Conservation (phyloP, 1,140 invertebrate genomes). For the Lepidurus couesii region DNA sequence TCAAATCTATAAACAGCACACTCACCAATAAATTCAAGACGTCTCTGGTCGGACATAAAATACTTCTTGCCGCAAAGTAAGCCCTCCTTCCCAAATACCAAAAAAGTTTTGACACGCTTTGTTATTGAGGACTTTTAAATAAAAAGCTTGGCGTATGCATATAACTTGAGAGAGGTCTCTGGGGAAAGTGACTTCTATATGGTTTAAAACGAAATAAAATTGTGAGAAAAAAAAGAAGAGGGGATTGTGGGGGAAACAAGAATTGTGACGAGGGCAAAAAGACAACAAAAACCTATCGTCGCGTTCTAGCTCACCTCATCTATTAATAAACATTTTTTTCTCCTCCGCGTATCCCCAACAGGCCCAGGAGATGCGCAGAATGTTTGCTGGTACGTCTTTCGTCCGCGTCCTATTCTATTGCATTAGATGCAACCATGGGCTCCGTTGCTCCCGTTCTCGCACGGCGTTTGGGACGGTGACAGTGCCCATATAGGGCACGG, state of each 20-base stretch:
- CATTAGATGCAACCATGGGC: neutral
- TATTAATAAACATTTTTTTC: slow-evolving; percentile 13
- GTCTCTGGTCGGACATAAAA: slow-evolving; percentile 15
- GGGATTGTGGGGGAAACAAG: neutral
- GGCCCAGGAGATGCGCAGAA: slow-evolving; percentile 13
- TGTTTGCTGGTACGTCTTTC: slow-evolving; percentile 14
- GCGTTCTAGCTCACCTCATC: neutral
- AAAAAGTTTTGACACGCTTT: neutral
- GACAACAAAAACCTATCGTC: slow-evolving; percentile 4
- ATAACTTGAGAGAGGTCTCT: neutral
- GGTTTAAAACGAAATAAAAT: neutral
- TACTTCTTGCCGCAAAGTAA: neutral
- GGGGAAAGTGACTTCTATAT: neutral
- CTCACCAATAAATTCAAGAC: slow-evolving; percentile 14
- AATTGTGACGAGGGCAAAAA: neutral
- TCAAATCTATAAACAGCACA: slow-evolving; percentile 22
- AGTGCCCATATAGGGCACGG: slow-evolving; percentile 12
- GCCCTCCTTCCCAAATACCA: neutral
- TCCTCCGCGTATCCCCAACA: neutral
- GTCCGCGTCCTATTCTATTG: neutral
- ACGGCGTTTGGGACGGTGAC: neutral
- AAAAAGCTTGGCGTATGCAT: neutral
- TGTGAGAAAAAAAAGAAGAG: no score
- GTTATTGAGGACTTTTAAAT: neutral
- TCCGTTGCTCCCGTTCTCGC: slow-evolving; percentile 3